A percentile compares a stretch with the other conserved stretches of the same genome.
These are phyloP conservation scores for Cyclopterus lumpus DNA, from an alignment of 2,797 vertebrate species.

Conservation along the genomic window DNA sequence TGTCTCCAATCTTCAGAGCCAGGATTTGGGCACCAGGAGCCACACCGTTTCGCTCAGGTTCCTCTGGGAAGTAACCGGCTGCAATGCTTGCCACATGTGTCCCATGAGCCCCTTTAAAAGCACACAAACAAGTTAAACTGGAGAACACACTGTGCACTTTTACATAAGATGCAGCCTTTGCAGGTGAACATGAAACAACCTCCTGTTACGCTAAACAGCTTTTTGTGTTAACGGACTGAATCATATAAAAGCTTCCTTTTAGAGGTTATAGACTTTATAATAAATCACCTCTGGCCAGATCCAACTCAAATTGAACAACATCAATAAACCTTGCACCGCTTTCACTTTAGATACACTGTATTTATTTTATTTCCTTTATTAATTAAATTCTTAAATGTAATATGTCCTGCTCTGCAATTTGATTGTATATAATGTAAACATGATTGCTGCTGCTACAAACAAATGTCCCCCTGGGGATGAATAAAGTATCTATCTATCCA, in stretches of 20 bases:
- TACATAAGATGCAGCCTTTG: not conserved
- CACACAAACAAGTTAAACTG: constrained; percentile 13
- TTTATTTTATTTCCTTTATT: too few relatives aligned
- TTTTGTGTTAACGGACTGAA: not conserved
- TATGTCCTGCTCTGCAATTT: too few relatives aligned
- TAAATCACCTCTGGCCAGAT: too few relatives aligned
- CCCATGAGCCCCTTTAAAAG: constrained; percentile 91
- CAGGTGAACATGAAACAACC: too few relatives aligned
- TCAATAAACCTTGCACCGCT: not conserved
- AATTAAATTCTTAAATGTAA: too few relatives aligned
- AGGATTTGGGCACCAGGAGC: constrained; percentile 97
- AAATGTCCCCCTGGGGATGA: too few relatives aligned
- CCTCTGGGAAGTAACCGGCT: constrained; percentile 95
- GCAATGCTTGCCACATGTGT: constrained; percentile 98
- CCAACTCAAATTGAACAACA: too few relatives aligned
- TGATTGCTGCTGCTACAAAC: too few relatives aligned
- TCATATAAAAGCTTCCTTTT: not conserved
- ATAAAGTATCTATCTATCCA: too few relatives aligned
- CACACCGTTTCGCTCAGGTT: constrained; percentile 94
- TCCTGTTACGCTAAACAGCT: not conserved
- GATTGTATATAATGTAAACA: too few relatives aligned
- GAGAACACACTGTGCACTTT: not conserved
- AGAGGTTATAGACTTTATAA: not conserved
- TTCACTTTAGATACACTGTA: too few relatives aligned
- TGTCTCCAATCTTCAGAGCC: constrained; percentile 97